Base-by-base conservation (phyloP, 2,888 invertebrate genomes). In the Lysandra bellargus region DNA sequence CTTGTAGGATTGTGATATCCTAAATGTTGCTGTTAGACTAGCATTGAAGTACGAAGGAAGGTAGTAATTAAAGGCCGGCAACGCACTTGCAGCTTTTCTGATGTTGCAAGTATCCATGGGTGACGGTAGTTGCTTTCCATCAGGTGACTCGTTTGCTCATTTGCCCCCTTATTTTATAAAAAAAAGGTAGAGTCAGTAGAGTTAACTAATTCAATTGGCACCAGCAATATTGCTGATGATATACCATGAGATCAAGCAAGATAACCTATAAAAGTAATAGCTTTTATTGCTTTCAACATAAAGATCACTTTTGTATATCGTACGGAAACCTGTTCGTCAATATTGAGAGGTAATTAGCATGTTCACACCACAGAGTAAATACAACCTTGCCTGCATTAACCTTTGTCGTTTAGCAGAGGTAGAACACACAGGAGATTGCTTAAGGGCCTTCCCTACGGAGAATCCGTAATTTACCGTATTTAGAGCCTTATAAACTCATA, bases 261-360 rank as follows among this genome's bases (percentile, higher is more conserved):
- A 57, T 57, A 57, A 4, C 57, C 57, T 17, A 57, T 17, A 57
- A 57, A 57, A 17, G 57, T 57, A 57, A 57, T 3, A 57, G 57
- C 49, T 49, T 49, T 49, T 49, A 49, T 49, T 49, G 49, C 49
- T 12, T 49, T 12, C 12, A 0, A 57, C 17, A 17, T 57, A 57
- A 57, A 4, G 17, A 57, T 17, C 17, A 57, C 17, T 57, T 57
- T 57, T 17, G n/a, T 73, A 80, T 78, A 80, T 80, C 69, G 60
- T 78, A 81, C 12, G 69, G 80, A 78, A 80, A 81, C 82, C 78
- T 77, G 78, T 74, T 23, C 64, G 76, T 81, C 72, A 83, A 81
- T 83, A 82, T 81, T 81, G 79, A 78, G 77, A 81, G 72, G 60
- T 82, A 81, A 81, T 83, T 82, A 82, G 80, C 82, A 79, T 80